Evolutionary conservation across 2,888 invertebrate genomes (phyloP), one percentile per base, ranked within the genome.

Genomic region (Acronicta alni): DNA sequence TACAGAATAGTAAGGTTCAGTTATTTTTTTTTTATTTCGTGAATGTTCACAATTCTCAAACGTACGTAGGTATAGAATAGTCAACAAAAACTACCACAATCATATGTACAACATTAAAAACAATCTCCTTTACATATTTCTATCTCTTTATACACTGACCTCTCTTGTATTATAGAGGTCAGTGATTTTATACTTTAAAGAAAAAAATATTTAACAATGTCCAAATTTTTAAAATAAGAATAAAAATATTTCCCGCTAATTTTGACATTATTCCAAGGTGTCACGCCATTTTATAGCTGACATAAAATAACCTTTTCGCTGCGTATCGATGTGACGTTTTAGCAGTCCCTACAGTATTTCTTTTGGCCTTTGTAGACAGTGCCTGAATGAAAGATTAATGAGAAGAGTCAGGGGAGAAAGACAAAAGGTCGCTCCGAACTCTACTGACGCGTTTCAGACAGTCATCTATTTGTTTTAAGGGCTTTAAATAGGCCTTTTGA

Each of bases 331-430:
- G 62, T 44, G 39, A 60, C 60, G 61, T 77, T 72, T 78, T 81
- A 75, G 68, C 62, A 26, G 46, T 48, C 61, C 20, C 39, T 6
- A 9, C 49, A 61, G 66, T 67, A 75, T 78, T 80, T 79, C 66
- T 74, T 67, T 74, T 62, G 63, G 66, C 39, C 39, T 51, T 66
- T 66, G 63, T 69, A 70, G 67, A 71, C 71, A 67, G 63, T 68
- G 64, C 65, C 54, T 58, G 77, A 78, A 83, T 83, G 81, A 82
- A 85, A 85, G 78, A 85, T 85, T 84, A 84, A 85, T 85, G 85
- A 81, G 78, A 16, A 47, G 49, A 60, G 38, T 58, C 58, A 68
- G 51, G 60, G 65, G 47, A 51, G 37, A 32, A 46, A 59, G 60
- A 72, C 72, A 72, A 68, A 67, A 67, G 60, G 48, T 49, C 39